Conservation (phyloP, 2,888 invertebrate genomes). For the Coecobrya sp. region DNA sequence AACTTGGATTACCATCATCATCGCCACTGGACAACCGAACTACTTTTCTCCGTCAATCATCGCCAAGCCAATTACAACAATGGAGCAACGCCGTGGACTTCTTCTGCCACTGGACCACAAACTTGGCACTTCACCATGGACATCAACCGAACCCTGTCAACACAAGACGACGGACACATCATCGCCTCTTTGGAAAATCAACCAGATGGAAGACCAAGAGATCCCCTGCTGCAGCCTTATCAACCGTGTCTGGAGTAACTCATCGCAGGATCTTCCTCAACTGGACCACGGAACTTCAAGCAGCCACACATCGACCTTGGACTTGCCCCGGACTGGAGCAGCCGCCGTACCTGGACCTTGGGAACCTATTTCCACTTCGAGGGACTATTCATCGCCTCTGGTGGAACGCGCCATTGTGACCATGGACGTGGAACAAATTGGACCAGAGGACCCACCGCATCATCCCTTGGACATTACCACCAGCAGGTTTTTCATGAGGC, state of each 20-base stretch:
- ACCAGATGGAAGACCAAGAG: neutral
- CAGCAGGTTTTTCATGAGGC: neutral
- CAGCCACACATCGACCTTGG: too few species aligned
- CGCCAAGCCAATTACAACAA: too few species aligned
- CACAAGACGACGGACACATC: neutral
- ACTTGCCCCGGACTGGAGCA: neutral
- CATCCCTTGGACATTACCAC: slow-evolving; percentile 32
- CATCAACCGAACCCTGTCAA: neutral
- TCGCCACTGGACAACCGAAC: too few species aligned
- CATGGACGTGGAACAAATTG: slow-evolving; percentile 16
- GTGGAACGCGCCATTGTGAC: slow-evolving; percentile 3
- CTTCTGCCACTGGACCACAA: neutral
- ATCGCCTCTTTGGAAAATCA: neutral
- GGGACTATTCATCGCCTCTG: neutral
- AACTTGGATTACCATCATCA: too few species aligned
- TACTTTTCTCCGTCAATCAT: too few species aligned
- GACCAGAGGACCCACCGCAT: slow-evolving; percentile 10
- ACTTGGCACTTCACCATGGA: neutral
- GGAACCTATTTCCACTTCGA: neutral
- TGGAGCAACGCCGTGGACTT: neutral
- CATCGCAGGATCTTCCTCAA: neutral
- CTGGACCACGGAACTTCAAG: too few species aligned
- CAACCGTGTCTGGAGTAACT: neutral
- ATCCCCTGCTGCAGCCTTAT: slow-evolving; percentile 5
- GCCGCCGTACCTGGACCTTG: neutral